These are phyloP conservation scores for Athene noctua DNA, from an alignment of 2,113 vertebrate species.

Conservation along the genomic window DNA sequence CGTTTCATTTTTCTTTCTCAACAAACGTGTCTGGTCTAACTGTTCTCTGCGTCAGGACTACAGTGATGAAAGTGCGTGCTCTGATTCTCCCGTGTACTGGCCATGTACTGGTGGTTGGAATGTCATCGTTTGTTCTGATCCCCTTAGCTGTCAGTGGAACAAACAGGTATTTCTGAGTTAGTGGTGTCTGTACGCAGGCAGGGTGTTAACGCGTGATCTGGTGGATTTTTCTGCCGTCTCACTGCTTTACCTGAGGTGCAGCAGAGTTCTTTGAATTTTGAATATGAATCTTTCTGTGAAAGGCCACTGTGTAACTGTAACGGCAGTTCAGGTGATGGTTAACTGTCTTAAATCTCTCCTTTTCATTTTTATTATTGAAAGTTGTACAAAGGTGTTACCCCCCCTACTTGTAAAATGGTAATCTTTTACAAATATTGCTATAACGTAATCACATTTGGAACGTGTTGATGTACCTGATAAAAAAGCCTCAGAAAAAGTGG, in stretches of 20 bases:
- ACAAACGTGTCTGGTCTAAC: neutral
- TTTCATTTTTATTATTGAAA: neutral
- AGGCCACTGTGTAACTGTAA: neutral
- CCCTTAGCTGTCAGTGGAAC: no score
- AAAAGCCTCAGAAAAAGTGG: slow-evolving; percentile 80
- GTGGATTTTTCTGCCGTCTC: neutral
- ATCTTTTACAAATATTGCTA: neutral
- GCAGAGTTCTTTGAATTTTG: neutral
- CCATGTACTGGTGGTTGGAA: no score
- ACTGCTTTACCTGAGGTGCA: neutral
- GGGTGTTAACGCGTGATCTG: no score
- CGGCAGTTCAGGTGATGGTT: neutral
- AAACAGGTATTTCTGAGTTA: neutral
- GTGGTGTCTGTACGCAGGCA: neutral
- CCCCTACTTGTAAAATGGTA: neutral
- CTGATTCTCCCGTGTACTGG: neutral
- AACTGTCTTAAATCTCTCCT: neutral
- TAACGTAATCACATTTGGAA: rapidly evolving
- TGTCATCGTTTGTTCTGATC: rapidly evolving
- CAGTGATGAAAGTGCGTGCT: neutral
- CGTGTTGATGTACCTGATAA: slow-evolving; percentile 74
- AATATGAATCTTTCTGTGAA: neutral
- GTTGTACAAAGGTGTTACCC: neutral
- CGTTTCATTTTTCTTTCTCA: neutral
- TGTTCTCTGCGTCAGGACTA: neutral